Evolutionary conservation across 2,888 invertebrate species (phyloP).

Genomic region (Cantharis rustica): DNA sequence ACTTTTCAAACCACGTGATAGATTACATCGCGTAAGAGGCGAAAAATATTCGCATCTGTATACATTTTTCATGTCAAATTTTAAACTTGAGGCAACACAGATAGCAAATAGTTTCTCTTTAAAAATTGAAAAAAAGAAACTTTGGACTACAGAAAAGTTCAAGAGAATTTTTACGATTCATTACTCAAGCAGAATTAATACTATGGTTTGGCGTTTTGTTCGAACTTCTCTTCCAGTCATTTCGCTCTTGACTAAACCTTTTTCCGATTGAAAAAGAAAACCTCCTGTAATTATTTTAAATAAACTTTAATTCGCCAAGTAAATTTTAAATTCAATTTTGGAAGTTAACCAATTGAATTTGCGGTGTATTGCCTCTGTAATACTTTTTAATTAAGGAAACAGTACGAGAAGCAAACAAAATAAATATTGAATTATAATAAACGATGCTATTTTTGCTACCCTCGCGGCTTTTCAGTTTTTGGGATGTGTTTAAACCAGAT

Average conservation of each 20-base stretch:
- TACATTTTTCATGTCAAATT: constrained; percentile 10
- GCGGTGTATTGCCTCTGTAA: not conserved
- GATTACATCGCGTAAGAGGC: constrained; percentile 17
- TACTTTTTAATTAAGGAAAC: not conserved
- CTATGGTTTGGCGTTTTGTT: not conserved
- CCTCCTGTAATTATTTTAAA: constrained; percentile 6
- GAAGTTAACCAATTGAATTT: not conserved
- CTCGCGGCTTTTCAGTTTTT: not conserved
- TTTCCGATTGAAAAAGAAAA: not conserved
- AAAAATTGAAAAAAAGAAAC: constrained; percentile 4
- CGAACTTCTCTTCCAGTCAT: constrained; percentile 4
- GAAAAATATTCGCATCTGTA: constrained; percentile 18
- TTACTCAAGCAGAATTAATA: constrained; percentile 20
- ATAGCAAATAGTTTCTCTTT: constrained; percentile 4
- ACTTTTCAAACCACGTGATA: constrained; percentile 23
- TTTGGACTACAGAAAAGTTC: constrained; percentile 2
- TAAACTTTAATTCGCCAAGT: not conserved
- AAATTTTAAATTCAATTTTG: not conserved
- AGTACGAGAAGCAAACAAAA: not conserved
- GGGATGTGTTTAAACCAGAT: not conserved
- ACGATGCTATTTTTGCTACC: not conserved
- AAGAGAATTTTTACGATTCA: constrained; percentile 11
- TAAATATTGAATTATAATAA: not conserved
- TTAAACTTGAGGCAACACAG: constrained; percentile 2
- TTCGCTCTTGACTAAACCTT: constrained; percentile 2